Evolutionary conservation across 2,797 vertebrate species (phyloP).

Genomic region (Poliocrania exsul): DNA sequence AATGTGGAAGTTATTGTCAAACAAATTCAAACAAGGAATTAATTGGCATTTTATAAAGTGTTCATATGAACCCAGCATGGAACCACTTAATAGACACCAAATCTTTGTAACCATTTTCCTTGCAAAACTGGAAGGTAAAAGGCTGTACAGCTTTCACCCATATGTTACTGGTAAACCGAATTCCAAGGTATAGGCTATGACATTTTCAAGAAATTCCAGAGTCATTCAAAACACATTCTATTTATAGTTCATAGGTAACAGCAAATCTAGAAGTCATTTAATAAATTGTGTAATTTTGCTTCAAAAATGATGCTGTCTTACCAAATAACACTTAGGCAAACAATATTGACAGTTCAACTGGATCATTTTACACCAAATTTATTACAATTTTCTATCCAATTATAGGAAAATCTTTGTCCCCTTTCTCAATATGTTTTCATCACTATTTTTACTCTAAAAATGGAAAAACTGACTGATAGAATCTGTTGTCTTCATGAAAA

Average conservation of each 20-base stretch:
- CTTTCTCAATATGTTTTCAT: not conserved
- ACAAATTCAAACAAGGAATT: not conserved
- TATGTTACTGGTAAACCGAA: not conserved
- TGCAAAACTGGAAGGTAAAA: not conserved
- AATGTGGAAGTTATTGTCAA: not conserved
- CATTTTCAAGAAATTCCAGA: not conserved
- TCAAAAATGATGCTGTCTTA: constrained; percentile 41
- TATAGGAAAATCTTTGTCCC: not conserved
- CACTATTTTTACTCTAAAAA: constrained; percentile 22
- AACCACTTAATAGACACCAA: not conserved
- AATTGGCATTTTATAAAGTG: not conserved
- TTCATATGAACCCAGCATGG: not conserved
- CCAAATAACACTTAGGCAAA: constrained; percentile 51
- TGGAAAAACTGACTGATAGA: not conserved
- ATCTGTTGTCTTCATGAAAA: constrained; percentile 9
- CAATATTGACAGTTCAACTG: constrained; percentile 42
- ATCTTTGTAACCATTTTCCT: not conserved
- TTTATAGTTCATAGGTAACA: not conserved
- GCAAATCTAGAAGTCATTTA: constrained; percentile 43
- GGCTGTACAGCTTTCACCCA: fast-evolving
- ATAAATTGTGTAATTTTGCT: constrained; percentile 54
- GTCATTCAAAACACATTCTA: not conserved
- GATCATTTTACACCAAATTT: constrained; percentile 54
- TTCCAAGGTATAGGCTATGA: not conserved
- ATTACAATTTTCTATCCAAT: constrained; percentile 43